Evolutionary conservation across 2,888 invertebrate species (phyloP), one percentile per base, ranked within the genome.

Genomic region (Meandrusa payeni): DNA sequence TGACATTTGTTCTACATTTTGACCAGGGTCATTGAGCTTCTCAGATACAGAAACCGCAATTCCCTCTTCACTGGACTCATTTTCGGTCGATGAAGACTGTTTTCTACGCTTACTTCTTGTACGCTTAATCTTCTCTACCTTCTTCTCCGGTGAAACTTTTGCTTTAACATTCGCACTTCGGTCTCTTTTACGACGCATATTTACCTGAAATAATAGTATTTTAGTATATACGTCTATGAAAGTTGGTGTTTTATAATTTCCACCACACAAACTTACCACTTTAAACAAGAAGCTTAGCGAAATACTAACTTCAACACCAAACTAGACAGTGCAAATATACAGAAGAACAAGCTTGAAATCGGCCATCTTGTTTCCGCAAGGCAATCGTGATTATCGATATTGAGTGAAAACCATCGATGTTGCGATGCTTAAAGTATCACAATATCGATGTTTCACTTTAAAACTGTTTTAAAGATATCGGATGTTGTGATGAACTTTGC

Each of bases 171-270:
- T 68, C 38, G 81, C 66, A 89, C 89, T 70, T 89, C 92, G 81
- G 90, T 94, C 92, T 74, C 93, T 94, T 81, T 93, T 93, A 57
- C 94, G 93, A 72, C 94, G 92, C 94, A 94, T 94, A 55, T 41
- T 66, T 52, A 50, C 50, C 67, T 71, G 48, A 49, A 69, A 64
- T 46, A 22, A 22, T 17, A 2, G 13, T 12, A 31, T 17, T 17
- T 23, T n/a, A n/a, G 4, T 17, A n/a, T 7, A 11, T 1, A 11
- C 4, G 12, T 5, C 6, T 17, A 31, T 6, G 9, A 5, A 15
- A n/a, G 13, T 29, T 15, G 6, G 2, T 3, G 0, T 29, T 29
- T 29, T 31, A 10, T 10, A 5, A n/a, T 31, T 1, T 4, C 5
- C 2, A 24, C 2, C 22, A 36, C 5, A 5, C 23, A 23, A 22